Percentiles rank a stretch among this genome's conserved stretches.
Evolutionary conservation across 2,797 vertebrate species (phyloP).

Genomic region (Sylvilagus floridanus): DNA sequence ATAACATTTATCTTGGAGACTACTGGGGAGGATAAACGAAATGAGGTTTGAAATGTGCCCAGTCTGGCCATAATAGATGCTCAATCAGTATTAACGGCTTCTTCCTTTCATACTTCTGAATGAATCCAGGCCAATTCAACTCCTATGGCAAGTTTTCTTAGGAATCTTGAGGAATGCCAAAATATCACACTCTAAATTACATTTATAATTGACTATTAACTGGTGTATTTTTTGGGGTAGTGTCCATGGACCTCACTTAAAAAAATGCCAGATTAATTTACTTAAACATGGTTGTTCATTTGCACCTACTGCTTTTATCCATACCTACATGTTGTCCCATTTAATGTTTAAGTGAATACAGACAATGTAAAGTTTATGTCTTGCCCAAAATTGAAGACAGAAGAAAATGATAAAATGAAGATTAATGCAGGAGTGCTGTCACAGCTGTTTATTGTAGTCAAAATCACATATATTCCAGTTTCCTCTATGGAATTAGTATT

Average conservation of each 20-base stretch:
- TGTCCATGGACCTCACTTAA: not conserved
- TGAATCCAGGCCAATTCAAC: not conserved
- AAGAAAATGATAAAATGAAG: conserved; percentile 40
- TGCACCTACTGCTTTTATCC: not conserved
- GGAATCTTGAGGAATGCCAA: not conserved
- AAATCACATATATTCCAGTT: not conserved
- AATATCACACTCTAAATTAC: too few species aligned
- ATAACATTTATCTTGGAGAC: not conserved
- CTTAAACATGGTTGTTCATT: not conserved
- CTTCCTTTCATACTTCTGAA: not conserved
- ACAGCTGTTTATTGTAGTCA: not conserved
- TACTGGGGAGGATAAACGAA: not conserved
- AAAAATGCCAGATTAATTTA: not conserved
- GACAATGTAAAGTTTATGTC: not conserved
- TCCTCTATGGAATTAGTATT: conserved; percentile 20
- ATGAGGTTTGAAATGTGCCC: not conserved
- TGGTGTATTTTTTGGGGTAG: not conserved
- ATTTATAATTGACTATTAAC: not conserved
- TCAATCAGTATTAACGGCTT: not conserved
- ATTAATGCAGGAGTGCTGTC: not conserved
- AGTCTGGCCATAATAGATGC: not conserved
- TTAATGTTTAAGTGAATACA: not conserved
- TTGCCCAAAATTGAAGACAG: not conserved
- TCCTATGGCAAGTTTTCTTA: conserved; percentile 12
- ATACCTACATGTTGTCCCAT: not conserved